phyloP scores from a whole-genome alignment of 2,113 vertebrate genomes.

The Tetrax tetrax region DNA sequence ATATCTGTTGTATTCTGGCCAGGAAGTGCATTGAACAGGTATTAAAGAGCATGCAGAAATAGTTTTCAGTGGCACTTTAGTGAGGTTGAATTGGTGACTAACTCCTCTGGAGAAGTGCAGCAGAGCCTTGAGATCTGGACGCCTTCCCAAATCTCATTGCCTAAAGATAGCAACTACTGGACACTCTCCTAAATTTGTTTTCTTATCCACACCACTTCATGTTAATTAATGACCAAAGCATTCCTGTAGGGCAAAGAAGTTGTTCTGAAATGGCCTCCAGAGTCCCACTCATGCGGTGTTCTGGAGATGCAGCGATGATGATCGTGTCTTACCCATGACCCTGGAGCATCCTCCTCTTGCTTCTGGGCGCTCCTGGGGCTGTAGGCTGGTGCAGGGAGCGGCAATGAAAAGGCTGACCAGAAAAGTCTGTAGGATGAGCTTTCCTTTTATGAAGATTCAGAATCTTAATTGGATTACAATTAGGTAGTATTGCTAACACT shows the following conservation, averaged over 20 bases:
- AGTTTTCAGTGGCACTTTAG: not conserved
- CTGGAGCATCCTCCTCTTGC: not conserved
- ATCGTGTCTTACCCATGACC: accelerated
- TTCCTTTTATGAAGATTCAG: not conserved
- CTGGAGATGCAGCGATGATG: not conserved
- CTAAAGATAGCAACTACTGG: conserved; percentile 44
- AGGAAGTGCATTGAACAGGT: not conserved
- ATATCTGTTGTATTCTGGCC: not conserved
- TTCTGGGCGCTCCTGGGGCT: not conserved
- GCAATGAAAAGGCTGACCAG: not conserved
- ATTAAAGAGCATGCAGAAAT: not conserved
- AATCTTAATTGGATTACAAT: not conserved
- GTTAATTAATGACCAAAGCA: not conserved
- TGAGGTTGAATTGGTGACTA: not conserved
- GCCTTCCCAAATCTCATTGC: conserved; percentile 8
- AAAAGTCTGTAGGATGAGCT: not conserved
- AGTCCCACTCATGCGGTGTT: not conserved
- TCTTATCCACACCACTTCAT: not conserved
- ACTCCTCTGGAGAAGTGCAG: not conserved
- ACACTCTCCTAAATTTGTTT: conserved; percentile 32
- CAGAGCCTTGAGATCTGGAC: conserved; percentile 25
- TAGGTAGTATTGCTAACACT: not conserved
- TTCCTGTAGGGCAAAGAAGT: not conserved
- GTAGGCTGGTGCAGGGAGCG: not conserved
- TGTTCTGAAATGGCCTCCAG: not conserved